Conservation (phyloP, 1,140 invertebrate species). For the Daktulosphaira vitifoliae region DNA sequence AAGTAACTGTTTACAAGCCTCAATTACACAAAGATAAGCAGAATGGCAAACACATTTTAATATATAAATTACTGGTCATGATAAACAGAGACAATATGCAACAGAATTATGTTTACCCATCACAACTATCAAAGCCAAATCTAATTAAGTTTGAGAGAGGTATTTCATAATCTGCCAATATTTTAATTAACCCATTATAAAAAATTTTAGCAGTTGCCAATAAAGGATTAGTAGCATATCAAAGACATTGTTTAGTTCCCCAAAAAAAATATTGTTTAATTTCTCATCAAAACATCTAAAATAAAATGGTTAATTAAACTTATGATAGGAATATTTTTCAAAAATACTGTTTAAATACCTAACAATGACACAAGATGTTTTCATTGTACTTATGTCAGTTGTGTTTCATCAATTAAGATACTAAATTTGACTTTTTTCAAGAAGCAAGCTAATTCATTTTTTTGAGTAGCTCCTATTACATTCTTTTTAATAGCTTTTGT, state of each 20-base stretch:
- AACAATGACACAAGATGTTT: too few relatives aligned
- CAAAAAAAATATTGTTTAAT: slow-evolving; percentile 40
- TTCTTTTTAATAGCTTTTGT: not conserved
- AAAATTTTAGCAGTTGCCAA: slow-evolving; percentile 40
- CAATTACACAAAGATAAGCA: slow-evolving; percentile 41
- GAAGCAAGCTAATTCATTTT: not conserved
- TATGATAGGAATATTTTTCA: too few relatives aligned
- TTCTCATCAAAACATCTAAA: slow-evolving; percentile 35
- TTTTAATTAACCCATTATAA: slow-evolving; percentile 38
- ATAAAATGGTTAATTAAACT: slow-evolving; percentile 34
- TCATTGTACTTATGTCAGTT: too few relatives aligned
- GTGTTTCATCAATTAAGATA: too few relatives aligned
- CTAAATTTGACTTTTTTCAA: too few relatives aligned
- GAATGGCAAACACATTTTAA: slow-evolving; percentile 44
- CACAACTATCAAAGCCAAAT: slow-evolving; percentile 43
- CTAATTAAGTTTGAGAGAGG: slow-evolving; percentile 42
- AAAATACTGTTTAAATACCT: too few relatives aligned
- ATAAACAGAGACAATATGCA: slow-evolving; percentile 37
- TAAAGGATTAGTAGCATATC: slow-evolving; percentile 27
- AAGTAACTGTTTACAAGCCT: slow-evolving; percentile 42
- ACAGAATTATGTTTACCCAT: slow-evolving; percentile 43
- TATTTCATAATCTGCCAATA: slow-evolving; percentile 39
- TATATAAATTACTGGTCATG: slow-evolving; percentile 40
- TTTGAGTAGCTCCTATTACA: not conserved
- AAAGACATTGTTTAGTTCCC: slow-evolving; percentile 36